Percentiles rank a stretch among this genome's conserved stretches.
Evolutionary conservation across 1,140 invertebrate genomes (phyloP).

Genomic region (Drosophila tropicalis): DNA sequence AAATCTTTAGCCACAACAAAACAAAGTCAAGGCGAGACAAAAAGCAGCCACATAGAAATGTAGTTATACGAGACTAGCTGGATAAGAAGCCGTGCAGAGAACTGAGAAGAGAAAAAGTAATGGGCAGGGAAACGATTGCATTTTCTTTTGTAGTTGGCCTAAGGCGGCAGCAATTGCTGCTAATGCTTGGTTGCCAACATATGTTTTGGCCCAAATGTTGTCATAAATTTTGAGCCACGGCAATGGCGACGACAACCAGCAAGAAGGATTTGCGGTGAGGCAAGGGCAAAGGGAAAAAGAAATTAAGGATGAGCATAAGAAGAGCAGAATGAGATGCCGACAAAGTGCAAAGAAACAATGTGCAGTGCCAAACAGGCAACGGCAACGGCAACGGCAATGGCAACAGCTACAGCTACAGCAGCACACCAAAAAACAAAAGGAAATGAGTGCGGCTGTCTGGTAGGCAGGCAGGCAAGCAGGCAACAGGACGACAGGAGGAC

Average conservation of each 20-base stretch:
- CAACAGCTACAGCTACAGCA: constrained; percentile 21
- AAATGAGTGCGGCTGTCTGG: constrained; percentile 63
- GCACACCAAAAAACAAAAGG: constrained; percentile 57
- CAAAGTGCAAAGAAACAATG: constrained; percentile 70
- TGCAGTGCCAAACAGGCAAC: constrained; percentile 57
- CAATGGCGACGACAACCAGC: constrained; percentile 39
- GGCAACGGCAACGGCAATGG: constrained; percentile 5
- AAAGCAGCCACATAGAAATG: constrained; percentile 8
- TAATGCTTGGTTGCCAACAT: constrained; percentile 75
- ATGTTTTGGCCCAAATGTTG: constrained; percentile 79
- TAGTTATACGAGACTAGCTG: not conserved
- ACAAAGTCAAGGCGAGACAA: constrained; percentile 17
- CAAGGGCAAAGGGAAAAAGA: not conserved
- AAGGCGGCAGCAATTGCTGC: constrained; percentile 58
- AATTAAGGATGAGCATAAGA: constrained; percentile 8
- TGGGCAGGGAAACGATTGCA: too few relatives aligned
- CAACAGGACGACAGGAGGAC: constrained; percentile 1
- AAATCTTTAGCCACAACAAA: constrained; percentile 9
- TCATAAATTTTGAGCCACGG: constrained; percentile 70
- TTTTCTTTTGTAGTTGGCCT: constrained; percentile 14
- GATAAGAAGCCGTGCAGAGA: not conserved
- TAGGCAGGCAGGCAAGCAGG: constrained; percentile 18
- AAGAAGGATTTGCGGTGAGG: not conserved
- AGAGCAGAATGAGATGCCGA: constrained; percentile 21
- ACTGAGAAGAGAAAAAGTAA: not conserved